Evolutionary conservation across 2,888 invertebrate genomes (phyloP), one percentile per base, ranked within the genome.

Genomic region (Aelia acuminata): DNA sequence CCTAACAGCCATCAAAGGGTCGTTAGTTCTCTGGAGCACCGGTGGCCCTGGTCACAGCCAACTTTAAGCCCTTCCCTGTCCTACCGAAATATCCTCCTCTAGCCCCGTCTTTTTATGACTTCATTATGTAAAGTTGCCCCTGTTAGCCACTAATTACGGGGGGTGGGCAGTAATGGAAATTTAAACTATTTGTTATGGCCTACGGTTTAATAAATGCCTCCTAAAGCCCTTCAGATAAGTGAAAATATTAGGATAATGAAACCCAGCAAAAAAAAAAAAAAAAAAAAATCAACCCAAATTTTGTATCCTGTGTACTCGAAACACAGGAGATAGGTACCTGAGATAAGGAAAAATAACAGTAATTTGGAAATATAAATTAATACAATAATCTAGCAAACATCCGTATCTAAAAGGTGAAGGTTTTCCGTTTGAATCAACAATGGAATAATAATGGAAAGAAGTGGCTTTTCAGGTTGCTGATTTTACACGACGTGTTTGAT

Each of bases 1-100:
- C 63, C 63, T 70, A 70, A 70, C 63, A 70, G 63, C 63, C 63
- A 70, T 70, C 63, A 70, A 70, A 70, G 63, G 31, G 31, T 70
- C 63, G 63, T 70, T 70, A 70, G 63, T 70, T 5, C 63, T 70
- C 35, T 1, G 35, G 31, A 7, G 31, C 63, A 35, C 57, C 18
- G 63, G 31, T 35, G 35, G 63, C 18, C 20, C 18, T 35, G 63
- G 63, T 70, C 63, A 70, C 63, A 26, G 26, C 26, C 31, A 70
- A 70, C n/a, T 70, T 70, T 35, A 70, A 18, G 7, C 20, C 63
- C 35, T 13, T 35, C 35, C 8, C 63, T 43, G 8, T n/a, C n/a
- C 5, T 26, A 15, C 63, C 18, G 20, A 70, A 70, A 70, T 70
- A 70, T 70, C 63, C 35, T 35, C 7, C 63, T 35, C 31, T 7